Percentiles rank a stretch among this genome's conserved stretches.
Conservation (phyloP, 2,797 vertebrate species). For the Allobates femoralis region DNA sequence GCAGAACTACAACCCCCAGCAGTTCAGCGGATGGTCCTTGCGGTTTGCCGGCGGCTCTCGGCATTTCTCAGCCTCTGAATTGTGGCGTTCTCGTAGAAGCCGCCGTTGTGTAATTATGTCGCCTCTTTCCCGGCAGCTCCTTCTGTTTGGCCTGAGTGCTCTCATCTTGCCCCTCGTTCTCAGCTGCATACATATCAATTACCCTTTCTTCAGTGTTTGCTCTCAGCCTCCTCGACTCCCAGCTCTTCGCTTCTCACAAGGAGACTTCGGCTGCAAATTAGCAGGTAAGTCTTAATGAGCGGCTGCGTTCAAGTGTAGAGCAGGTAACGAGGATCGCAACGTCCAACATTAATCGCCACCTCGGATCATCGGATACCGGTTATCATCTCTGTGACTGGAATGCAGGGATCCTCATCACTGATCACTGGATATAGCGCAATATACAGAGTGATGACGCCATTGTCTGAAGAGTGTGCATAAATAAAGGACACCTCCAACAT, state of each 20-base stretch:
- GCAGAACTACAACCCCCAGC: constrained; percentile 3
- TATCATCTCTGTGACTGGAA: constrained; percentile 52
- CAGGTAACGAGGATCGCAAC: constrained; percentile 52
- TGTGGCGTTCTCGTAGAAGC: no score
- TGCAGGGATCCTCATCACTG: constrained; percentile 60
- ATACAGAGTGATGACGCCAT: background rate
- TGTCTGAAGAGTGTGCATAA: background rate
- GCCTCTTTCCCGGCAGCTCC: background rate
- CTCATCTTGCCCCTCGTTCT: constrained; percentile 6
- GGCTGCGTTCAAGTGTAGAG: constrained; percentile 8
- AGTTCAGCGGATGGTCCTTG: background rate
- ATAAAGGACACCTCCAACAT: background rate
- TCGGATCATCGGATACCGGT: constrained; percentile 45
- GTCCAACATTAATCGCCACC: constrained; percentile 5
- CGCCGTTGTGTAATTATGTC: background rate
- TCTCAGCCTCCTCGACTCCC: constrained; percentile 27
- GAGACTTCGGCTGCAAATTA: constrained; percentile 39
- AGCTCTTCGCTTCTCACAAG: constrained; percentile 42
- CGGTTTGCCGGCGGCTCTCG: no score
- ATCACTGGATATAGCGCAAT: background rate
- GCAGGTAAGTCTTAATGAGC: constrained; percentile 45
- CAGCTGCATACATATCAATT: constrained; percentile 12
- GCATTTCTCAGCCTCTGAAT: background rate
- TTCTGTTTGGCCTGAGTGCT: background rate
- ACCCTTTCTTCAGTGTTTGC: background rate